Base-by-base conservation (phyloP, 2,888 invertebrate species). In the Germaria angustata region DNA sequence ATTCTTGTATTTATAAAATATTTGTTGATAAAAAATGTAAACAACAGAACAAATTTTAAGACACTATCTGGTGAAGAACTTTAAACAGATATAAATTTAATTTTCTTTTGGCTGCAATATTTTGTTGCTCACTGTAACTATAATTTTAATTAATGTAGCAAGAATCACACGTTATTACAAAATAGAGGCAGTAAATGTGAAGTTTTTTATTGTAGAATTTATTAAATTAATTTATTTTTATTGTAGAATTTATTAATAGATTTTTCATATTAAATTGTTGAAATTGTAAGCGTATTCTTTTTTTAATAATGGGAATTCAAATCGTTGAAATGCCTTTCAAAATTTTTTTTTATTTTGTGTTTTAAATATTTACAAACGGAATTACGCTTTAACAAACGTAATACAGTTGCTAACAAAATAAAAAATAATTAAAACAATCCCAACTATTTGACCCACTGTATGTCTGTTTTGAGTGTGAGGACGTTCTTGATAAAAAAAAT, bases 301-400 rank as follows among this genome's bases (percentile, higher is more conserved):
- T 15, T 39, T 41, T 22, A 22, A 57, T 36, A 5, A 36, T 72
- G 39, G 20, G 32, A 57, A 57, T 22, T 66, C 39, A 20, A 28
- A 7, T 57, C 24, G 17, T 41, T 32, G 17, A 9, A 55, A 53
- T n/a, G n/a, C n/a, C n/a, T n/a, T n/a, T 28, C 20, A 34, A 61
- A 11, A 57, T 66, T 36, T 49, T 1, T 20, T 53, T 57, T 39
- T 28, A 49, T 20, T 55, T n/a, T 57, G 17, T 36, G n/a, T 28
- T 36, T 39, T 32, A 72, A 17, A 49, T 49, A 73, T 9, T 63
- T 51, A 34, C 15, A 8, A 44, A 39, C 61, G 69, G 46, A 65
- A 49, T 55, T 57, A 78, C 49, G 78, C 71, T 65, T 78, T 39
- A 57, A 22, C 22, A 49, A 39, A n/a, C 39, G 11, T 41, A 36